phyloP scores from a whole-genome alignment of 2,888 invertebrate species.

The Agrotis segetum region DNA sequence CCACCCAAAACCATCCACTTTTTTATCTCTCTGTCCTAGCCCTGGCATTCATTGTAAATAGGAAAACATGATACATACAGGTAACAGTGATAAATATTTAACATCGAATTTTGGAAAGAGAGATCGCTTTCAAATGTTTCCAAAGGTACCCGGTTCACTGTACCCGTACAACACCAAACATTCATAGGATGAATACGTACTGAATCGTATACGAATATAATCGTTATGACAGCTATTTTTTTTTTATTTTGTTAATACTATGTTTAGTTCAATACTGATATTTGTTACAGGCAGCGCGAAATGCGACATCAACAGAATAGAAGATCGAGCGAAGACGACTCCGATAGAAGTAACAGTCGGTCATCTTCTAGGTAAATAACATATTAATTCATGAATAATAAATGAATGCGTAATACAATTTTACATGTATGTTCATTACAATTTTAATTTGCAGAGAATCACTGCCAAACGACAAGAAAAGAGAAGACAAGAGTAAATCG shows the following conservation, averaged over 20 bases:
- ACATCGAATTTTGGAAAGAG: too few relatives aligned
- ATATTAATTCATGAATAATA: neutral
- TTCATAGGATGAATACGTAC: neutral
- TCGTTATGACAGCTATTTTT: neutral
- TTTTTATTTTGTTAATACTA: neutral
- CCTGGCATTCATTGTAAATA: neutral
- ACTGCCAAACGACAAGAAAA: slow-evolving; percentile 72
- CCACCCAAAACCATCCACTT: neutral
- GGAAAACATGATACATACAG: too few relatives aligned
- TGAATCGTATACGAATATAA: neutral
- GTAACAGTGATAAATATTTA: too few relatives aligned
- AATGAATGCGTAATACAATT: neutral
- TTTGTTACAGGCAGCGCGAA: slow-evolving; percentile 94
- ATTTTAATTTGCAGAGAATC: slow-evolving; percentile 75
- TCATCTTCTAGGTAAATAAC: slow-evolving; percentile 81
- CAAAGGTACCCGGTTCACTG: too few relatives aligned
- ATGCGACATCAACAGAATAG: slow-evolving; percentile 93
- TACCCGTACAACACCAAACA: too few relatives aligned
- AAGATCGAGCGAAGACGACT: slow-evolving; percentile 86
- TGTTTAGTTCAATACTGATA: slow-evolving; percentile 20
- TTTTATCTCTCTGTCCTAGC: neutral
- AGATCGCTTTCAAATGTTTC: too few relatives aligned
- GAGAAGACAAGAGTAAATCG: slow-evolving; percentile 71
- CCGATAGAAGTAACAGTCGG: slow-evolving; percentile 80
- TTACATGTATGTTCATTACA: neutral